These are phyloP conservation scores for Microplitis demolitor DNA, from an alignment of 1,140 invertebrate genomes.

Conservation along the genomic window DNA sequence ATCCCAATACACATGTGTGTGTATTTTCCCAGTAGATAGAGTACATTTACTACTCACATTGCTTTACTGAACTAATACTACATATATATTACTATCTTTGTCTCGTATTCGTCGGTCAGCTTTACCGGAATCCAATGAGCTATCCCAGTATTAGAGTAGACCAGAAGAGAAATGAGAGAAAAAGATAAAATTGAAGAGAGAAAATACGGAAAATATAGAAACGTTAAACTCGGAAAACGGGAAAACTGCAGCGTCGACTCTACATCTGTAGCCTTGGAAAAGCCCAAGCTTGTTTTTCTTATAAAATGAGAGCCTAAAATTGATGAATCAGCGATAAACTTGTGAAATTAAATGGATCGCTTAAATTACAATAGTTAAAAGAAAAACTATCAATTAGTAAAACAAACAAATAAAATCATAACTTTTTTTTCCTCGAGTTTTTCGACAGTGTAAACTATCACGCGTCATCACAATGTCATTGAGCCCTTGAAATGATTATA, in stretches of 20 bases:
- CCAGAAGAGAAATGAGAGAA: no score
- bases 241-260: neutral
- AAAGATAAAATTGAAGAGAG: no score
- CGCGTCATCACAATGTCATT: neutral
- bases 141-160: neutral
- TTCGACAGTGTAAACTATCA: neutral
- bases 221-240: neutral
- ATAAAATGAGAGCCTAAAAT: neutral
- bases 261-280: neutral
- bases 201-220: neutral
- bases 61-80: neutral
- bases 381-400: no score
- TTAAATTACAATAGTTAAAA: neutral
- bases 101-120: neutral
- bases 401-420: no score
- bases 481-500: neutral
- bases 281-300: neutral
- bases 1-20: neutral
- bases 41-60: conserved; percentile 2
- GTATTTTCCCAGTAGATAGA: neutral
- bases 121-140: conserved; percentile 16
- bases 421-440: neutral
- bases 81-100: neutral
- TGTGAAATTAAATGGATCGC: neutral
- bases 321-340: neutral